These are phyloP conservation scores for Paramuricea clavata DNA, from an alignment of 92 coral and sea anemone species.

Conservation along the genomic window DNA sequence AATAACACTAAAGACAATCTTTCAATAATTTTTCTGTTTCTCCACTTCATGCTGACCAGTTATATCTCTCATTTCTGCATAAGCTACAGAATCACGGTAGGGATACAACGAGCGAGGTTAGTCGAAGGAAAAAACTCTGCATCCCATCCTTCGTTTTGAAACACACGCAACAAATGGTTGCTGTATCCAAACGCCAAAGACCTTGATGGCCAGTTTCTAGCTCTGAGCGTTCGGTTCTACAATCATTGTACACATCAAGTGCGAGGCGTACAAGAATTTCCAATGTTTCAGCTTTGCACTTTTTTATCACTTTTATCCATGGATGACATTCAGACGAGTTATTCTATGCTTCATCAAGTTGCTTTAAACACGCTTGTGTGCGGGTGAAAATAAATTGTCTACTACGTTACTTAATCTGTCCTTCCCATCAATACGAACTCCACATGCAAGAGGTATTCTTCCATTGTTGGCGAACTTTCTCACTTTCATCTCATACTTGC, in stretches of 20 bases:
- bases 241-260: neutral
- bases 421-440: too few species aligned
- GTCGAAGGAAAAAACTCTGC: constrained; percentile 19
- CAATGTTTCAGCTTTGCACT: too few species aligned
- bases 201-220: constrained; percentile 11
- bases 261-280: neutral
- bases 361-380: neutral
- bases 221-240: neutral
- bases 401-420: too few species aligned
- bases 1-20: constrained; percentile 14
- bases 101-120: constrained; percentile 10
- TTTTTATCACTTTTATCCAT: constrained; percentile 16
- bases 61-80: too few species aligned
- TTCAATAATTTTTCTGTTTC: constrained; percentile 10
- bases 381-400: constrained; percentile 3
- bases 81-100: constrained; percentile 9
- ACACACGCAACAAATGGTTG: constrained; percentile 6
- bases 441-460: constrained; percentile 20
- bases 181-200: constrained; percentile 5
- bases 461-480: constrained; percentile 8
- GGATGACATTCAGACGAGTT: constrained; percentile 3
- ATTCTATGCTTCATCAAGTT: constrained; percentile 6
- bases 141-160: constrained; percentile 25
- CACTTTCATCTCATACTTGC: neutral
- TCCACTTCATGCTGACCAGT: too few species aligned